A percentile compares a stretch with the other conserved stretches of the same genome.
Evolutionary conservation across 2,888 invertebrate species (phyloP).

Genomic region (Orthosia gothica): DNA sequence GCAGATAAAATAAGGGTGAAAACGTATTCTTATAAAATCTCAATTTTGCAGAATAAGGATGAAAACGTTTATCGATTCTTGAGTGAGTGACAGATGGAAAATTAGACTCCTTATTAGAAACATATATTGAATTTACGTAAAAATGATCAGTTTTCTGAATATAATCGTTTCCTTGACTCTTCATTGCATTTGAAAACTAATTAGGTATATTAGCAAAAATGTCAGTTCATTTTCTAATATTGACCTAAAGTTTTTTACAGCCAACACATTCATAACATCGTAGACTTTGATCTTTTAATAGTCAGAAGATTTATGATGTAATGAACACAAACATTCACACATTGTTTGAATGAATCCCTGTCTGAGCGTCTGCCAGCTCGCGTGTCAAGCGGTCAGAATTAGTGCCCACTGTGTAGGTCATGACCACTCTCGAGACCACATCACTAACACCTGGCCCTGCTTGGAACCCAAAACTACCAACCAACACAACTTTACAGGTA

Average conservation of each 20-base stretch:
- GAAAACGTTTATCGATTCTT: neutral
- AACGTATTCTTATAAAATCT: neutral
- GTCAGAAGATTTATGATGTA: constrained; percentile 65
- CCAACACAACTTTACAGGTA: constrained; percentile 21
- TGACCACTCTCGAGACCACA: constrained; percentile 77
- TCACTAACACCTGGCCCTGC: constrained; percentile 73
- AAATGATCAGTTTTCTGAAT: neutral
- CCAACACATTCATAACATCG: constrained; percentile 15
- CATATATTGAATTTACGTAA: neutral
- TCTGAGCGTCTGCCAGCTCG: constrained; percentile 84
- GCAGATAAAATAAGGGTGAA: neutral
- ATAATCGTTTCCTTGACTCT: neutral
- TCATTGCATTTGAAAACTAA: neutral
- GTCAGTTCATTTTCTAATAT: neutral
- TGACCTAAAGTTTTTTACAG: neutral
- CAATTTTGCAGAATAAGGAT: neutral
- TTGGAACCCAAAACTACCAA: constrained; percentile 35
- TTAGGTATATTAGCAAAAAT: neutral
- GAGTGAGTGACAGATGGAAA: too few relatives aligned
- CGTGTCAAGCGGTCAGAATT: constrained; percentile 81
- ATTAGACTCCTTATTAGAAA: neutral
- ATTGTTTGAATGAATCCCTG: constrained; percentile 84
- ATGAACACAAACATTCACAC: constrained; percentile 71
- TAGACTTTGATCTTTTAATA: constrained; percentile 56
- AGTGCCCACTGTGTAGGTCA: constrained; percentile 86